Evolutionary conservation across 2,888 invertebrate genomes (phyloP).

Genomic region (Pristionchus mayeri): DNA sequence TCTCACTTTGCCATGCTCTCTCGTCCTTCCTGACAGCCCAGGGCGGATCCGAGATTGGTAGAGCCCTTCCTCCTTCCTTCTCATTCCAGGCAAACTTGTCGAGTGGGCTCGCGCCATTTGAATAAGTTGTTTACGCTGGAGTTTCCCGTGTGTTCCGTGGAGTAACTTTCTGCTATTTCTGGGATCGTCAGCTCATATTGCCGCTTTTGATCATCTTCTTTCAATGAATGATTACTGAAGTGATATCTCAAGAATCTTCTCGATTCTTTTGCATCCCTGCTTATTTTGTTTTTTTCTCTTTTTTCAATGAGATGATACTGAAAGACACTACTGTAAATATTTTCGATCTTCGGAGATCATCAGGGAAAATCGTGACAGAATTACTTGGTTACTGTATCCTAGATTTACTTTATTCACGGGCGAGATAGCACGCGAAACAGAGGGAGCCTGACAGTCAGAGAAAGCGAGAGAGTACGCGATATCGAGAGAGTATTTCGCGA

Average conservation of each 20-base stretch:
- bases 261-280: no score
- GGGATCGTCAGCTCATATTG: no score
- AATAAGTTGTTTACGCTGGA: background rate
- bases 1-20: no score
- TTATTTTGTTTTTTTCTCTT: no score
- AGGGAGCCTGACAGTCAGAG: background rate
- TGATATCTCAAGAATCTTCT: no score
- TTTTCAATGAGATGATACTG: no score
- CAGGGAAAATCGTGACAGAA: conserved; percentile 24
- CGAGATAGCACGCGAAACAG: background rate
- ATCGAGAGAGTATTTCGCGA: conserved; percentile 14
- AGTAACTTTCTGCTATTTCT: background rate
- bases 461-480: background rate
- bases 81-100: background rate
- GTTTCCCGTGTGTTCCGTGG: background rate
- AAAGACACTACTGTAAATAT: no score
- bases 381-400: background rate
- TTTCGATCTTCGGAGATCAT: no score
- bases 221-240: no score
- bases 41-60: no score
- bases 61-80: background rate
- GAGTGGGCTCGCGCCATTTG: background rate
- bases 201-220: no score
- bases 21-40: background rate
- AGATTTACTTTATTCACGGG: background rate